Conservation (phyloP, 2,888 invertebrate genomes). For the Pyrocoelia pectoralis region DNA sequence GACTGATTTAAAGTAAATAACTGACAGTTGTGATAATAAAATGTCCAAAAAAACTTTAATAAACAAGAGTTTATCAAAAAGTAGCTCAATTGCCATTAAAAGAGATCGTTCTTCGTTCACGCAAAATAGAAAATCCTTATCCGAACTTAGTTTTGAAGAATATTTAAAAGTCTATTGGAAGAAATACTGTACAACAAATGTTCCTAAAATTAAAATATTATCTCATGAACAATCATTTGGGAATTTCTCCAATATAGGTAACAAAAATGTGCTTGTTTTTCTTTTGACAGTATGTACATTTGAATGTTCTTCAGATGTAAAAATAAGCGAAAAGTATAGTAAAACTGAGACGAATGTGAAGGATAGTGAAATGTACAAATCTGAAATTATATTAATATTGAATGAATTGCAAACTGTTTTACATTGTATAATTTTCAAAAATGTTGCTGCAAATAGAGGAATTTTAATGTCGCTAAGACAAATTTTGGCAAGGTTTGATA, state of each 20-base stretch:
- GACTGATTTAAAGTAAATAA: too few relatives aligned
- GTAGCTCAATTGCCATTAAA: neutral
- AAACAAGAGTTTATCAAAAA: too few relatives aligned
- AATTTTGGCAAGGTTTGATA: slow-evolving; percentile 25
- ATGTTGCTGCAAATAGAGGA: slow-evolving; percentile 30
- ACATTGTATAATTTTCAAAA: slow-evolving; percentile 31
- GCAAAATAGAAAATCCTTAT: neutral
- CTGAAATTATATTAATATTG: slow-evolving; percentile 12
- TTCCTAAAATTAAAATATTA: neutral
- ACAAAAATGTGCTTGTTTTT: too few relatives aligned
- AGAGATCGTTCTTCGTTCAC: neutral
- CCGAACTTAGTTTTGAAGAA: neutral
- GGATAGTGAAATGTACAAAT: neutral
- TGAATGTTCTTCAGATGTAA: too few relatives aligned
- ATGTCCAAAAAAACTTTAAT: too few relatives aligned
- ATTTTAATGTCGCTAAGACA: slow-evolving; percentile 34
- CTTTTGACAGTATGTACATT: too few relatives aligned
- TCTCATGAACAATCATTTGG: too few relatives aligned
- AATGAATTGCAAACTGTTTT: slow-evolving; percentile 16
- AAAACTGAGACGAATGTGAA: too few relatives aligned
- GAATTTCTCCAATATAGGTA: too few relatives aligned
- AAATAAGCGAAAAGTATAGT: too few relatives aligned
- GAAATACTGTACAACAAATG: neutral
- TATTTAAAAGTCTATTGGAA: neutral
- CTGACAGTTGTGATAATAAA: too few relatives aligned